Evolutionary conservation across 2,113 vertebrate species (phyloP).

Genomic region (Crotalus horridus): DNA sequence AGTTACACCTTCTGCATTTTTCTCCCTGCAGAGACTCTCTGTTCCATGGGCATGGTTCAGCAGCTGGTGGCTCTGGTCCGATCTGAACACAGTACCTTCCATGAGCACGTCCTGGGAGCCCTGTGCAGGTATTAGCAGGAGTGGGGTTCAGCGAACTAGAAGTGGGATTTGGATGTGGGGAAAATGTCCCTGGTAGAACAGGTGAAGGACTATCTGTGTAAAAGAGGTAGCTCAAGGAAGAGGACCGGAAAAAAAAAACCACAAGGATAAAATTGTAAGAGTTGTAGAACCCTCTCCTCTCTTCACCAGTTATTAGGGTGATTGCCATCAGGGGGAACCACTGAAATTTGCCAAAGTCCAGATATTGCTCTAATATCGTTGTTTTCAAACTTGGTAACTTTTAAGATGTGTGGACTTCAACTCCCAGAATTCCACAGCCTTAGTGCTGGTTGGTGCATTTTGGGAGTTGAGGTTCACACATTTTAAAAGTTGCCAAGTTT

Average conservation of each 20-base stretch:
- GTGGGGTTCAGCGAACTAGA: not conserved
- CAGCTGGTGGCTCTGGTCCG: slow-evolving; percentile 44
- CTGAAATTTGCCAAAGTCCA: not conserved
- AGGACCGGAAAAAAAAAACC: no score
- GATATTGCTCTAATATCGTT: not conserved
- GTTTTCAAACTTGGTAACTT: not conserved
- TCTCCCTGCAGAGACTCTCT: slow-evolving; percentile 71
- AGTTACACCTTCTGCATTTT: not conserved
- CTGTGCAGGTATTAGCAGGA: slow-evolving; percentile 75
- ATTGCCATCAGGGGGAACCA: not conserved
- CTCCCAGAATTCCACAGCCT: not conserved
- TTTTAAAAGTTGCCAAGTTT: not conserved
- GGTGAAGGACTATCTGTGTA: not conserved
- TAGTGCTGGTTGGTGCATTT: not conserved
- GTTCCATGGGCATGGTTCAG: slow-evolving; percentile 90
- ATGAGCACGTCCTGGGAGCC: slow-evolving; percentile 71
- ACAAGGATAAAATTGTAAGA: not conserved
- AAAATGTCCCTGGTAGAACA: not conserved
- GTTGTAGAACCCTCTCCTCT: not conserved
- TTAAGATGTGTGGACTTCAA: not conserved
- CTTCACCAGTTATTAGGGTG: not conserved
- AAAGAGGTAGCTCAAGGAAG: not conserved
- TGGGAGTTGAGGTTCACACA: not conserved
- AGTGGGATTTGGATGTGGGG: not conserved
- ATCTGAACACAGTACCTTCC: slow-evolving; percentile 23